These are phyloP conservation scores for Labeo catla DNA, from an alignment of 2,113 vertebrate genomes.

Conservation along the genomic window DNA sequence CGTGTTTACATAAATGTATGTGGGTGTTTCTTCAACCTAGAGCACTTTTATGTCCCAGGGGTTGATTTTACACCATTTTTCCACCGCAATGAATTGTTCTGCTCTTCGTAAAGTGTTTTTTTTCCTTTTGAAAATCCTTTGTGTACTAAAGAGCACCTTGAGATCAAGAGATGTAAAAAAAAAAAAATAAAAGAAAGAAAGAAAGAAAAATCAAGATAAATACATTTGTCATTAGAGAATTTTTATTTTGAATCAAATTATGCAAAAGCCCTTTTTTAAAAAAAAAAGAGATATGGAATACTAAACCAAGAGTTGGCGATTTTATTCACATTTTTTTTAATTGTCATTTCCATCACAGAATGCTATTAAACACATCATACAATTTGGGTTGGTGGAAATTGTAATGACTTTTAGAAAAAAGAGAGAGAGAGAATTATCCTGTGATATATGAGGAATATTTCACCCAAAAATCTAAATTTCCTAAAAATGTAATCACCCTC, in stretches of 20 bases:
- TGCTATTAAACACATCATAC: background rate
- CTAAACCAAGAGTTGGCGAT: background rate
- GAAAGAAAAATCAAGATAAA: background rate
- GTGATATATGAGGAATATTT: background rate
- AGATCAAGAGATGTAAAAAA: background rate
- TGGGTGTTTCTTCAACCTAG: constrained; percentile 8
- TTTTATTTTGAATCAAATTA: background rate
- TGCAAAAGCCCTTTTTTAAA: background rate
- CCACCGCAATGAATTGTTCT: background rate
- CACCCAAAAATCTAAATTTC: background rate
- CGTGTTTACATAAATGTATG: constrained; percentile 6
- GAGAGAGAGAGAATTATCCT: background rate
- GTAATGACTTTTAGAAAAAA: background rate
- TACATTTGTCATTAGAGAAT: background rate
- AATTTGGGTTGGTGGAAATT: background rate
- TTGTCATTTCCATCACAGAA: background rate
- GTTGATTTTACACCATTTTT: background rate
- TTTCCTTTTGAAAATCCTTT: background rate
- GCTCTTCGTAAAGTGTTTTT: background rate
- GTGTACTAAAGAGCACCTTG: background rate
- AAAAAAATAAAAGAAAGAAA: background rate
- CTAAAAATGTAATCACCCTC: background rate
- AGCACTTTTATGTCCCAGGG: background rate
- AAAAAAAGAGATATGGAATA: background rate
- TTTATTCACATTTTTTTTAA: background rate